Base-by-base conservation (phyloP, 2,888 invertebrate species). In the Zhuqinia jingwanae region DNA sequence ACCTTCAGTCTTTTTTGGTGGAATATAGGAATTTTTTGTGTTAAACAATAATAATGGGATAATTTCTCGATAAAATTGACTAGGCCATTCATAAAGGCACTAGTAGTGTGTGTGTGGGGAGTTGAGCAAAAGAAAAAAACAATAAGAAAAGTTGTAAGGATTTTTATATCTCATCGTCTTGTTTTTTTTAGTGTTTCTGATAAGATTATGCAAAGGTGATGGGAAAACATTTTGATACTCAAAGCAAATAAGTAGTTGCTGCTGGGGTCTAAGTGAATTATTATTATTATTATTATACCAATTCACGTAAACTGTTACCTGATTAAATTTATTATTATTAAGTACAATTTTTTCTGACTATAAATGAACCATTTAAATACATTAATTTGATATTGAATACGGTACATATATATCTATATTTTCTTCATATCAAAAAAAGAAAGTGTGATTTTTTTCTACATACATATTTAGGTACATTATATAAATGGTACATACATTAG, bases 391-490 rank as follows among this genome's bases (percentile, higher is more conserved):
- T n/a, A n/a, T n/a, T n/a, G n/a, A n/a, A n/a, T n/a, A n/a, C n/a
- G n/a, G n/a, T n/a, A n/a, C n/a, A n/a, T n/a, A n/a, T n/a, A n/a
- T n/a, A n/a, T n/a, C n/a, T n/a, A n/a, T n/a, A 56, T 13, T 42
- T 42, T 45, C 50, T 70, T 15, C 70, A 45, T 45, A 70, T 70
- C 70, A 56, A 11, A 56, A 56, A 56, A 20, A 70, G 42, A 70
- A 20, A 45, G 70, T 70, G 45, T 70, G 45, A 70, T 70, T 53
- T 15, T 27, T 60, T 58, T n/a, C 22, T n/a, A n/a, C n/a, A n/a
- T 0, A 11, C 25, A 58, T 22, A 58, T 22, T 25, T n/a, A n/a
- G n/a, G n/a, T n/a, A n/a, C n/a, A n/a, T n/a, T n/a, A n/a, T n/a
- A n/a, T n/a, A n/a, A n/a, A n/a, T n/a, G n/a, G n/a, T n/a, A n/a